These are phyloP conservation scores for Andrena fulva DNA, from an alignment of 2,888 invertebrate genomes.

Conservation along the genomic window DNA sequence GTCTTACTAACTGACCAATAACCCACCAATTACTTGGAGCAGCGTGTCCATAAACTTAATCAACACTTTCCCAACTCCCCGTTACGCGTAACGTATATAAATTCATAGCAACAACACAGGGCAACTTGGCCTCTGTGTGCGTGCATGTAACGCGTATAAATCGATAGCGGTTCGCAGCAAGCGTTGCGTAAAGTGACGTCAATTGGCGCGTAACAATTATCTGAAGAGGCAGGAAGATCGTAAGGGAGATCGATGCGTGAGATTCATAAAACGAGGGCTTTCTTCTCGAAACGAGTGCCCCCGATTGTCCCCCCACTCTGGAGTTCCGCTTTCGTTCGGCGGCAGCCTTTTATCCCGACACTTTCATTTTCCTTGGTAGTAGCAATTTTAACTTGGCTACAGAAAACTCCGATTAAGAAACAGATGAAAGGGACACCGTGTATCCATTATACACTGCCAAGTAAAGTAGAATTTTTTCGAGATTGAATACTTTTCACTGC, in stretches of 20 bases:
- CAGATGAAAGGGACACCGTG: no score
- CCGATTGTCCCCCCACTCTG: not conserved
- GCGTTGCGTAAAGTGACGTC: constrained; percentile 52
- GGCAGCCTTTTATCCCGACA: not conserved
- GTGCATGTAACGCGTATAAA: constrained; percentile 11
- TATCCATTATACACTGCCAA: no score
- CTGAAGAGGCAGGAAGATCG: not conserved
- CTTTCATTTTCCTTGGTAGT: not conserved
- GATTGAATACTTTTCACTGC: no score
- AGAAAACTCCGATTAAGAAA: not conserved
- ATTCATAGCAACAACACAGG: not conserved
- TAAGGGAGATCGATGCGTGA: constrained; percentile 1
- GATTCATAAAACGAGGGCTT: not conserved
- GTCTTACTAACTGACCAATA: no score
- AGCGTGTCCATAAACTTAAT: not conserved
- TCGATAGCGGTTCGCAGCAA: constrained; percentile 27
- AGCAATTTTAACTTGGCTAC: not conserved
- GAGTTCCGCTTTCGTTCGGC: not conserved
- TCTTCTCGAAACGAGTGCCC: not conserved
- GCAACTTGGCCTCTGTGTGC: not conserved
- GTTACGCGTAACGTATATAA: not conserved
- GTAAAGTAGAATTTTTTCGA: no score
- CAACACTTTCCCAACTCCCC: not conserved
- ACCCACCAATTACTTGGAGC: not conserved
- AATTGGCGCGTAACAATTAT: constrained; percentile 36